Evolutionary conservation across 2,888 invertebrate genomes (phyloP), one percentile per base, ranked within the genome.

Genomic region (Peribatodes rhomboidaria): DNA sequence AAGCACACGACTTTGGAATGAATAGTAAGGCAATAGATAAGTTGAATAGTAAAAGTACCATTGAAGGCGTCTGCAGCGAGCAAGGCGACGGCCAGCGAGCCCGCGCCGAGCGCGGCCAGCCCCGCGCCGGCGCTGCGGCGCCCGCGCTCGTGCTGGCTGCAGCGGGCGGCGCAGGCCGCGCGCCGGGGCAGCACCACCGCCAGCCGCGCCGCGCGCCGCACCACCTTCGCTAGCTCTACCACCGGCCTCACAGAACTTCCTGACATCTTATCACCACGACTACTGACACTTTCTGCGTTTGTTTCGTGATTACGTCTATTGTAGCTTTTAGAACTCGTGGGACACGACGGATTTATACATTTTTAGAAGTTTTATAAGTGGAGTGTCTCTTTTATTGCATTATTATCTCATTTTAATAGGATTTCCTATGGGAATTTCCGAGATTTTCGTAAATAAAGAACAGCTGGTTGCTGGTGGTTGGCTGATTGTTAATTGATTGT

Each of bases 41-140:
- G 18, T 8, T 1, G 0, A 20, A n/a, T 16, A 11, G 13, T 7
- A 49, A 31, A 4, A 6, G 49, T 79, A 91, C 92, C 92, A 74
- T 91, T 92, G 68, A 83, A 92, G 39, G 82, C 82, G 69, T 90
- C 89, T 46, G 90, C 91, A 33, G 92, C 91, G 0, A 92, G 77
- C 35, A 92, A 76, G 0, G 90, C 87, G 4, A 92, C 74, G 6
- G 86, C 87, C 13, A 90, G 50, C 0, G 88, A 78, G 52, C 86
- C 85, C 4, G 81, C 82, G 1, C 83, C 81, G 16, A 82, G 27
- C 20, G 74, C n/a, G n/a, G n/a, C 41, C 10, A 65, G 69, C 13
- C 64, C 60, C 42, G 42, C 50, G 13, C 61, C 31, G 22, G 49
- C 20, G 27, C 63, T 10, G n/a, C 31, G 22, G 27, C 22, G 49